Evolutionary conservation across 2,888 invertebrate genomes (phyloP).

Genomic region (Drosophila ezoana): DNA sequence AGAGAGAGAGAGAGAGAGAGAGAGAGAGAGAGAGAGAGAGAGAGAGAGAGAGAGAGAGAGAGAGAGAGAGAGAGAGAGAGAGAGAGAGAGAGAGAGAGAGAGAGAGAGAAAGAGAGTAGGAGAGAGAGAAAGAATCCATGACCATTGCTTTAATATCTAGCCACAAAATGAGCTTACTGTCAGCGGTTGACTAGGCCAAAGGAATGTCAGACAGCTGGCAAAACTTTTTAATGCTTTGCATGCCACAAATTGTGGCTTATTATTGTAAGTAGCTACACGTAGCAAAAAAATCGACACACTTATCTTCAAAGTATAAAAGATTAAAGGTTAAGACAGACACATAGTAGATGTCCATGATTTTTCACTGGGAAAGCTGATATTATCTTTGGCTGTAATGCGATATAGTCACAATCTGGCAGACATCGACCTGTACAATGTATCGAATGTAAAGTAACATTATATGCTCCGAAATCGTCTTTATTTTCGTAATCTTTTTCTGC

Average conservation of each 20-base stretch:
- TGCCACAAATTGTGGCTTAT: conserved; percentile 14
- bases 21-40: fast-evolving
- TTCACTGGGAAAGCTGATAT: too few species aligned
- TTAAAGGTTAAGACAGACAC: too few species aligned
- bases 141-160: conserved; percentile 10
- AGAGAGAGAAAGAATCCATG: background rate
- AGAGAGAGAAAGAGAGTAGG: background rate
- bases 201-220: conserved; percentile 7
- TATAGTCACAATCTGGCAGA: too few species aligned
- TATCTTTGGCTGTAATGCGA: too few species aligned
- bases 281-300: background rate
- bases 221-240: conserved; percentile 26
- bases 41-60: background rate
- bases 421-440: too few species aligned
- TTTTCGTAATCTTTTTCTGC: background rate
- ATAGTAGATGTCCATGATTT: too few species aligned
- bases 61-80: too few species aligned
- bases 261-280: background rate
- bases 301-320: background rate
- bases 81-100: background rate
- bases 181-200: background rate
- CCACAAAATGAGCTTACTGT: conserved; percentile 13
- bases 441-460: too few species aligned
- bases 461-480: background rate
- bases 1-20: background rate